These are phyloP conservation scores for Amphiura filiformis DNA, from an alignment of 35 echinoderm and acorn worm species.

Conservation along the genomic window DNA sequence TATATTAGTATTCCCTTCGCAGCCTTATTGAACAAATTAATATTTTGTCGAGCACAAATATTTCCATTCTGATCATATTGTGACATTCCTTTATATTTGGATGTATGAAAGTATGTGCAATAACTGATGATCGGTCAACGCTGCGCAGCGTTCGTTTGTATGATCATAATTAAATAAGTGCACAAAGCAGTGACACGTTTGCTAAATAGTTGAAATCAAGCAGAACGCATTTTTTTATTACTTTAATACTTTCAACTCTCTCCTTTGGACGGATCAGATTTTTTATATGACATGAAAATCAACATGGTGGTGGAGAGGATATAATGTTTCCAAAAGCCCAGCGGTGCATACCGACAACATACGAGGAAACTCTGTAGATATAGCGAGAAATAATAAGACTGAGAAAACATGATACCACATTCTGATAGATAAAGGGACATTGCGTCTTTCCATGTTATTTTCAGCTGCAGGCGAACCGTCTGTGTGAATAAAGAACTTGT, in stretches of 20 bases:
- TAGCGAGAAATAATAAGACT: not conserved
- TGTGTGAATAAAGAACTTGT: too few species aligned
- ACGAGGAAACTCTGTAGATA: not conserved
- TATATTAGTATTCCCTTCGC: too few species aligned
- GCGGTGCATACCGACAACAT: not conserved
- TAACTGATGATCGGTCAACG: too few species aligned
- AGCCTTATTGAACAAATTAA: too few species aligned
- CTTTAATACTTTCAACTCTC: not conserved
- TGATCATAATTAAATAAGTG: too few species aligned
- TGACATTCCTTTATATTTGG: too few species aligned
- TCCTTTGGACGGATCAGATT: not conserved
- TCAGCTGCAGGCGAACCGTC: not conserved
- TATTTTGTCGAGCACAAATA: too few species aligned
- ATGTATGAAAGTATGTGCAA: too few species aligned
- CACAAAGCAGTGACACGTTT: too few species aligned
- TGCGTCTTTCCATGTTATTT: not conserved
- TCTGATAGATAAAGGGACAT: not conserved
- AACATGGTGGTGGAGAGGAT: not conserved
- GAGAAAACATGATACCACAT: not conserved
- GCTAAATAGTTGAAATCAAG: not conserved
- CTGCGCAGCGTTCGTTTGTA: too few species aligned
- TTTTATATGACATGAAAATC: not conserved
- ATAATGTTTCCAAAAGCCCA: slow-evolving; percentile 5
- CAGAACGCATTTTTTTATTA: not conserved
- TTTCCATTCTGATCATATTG: too few species aligned